Evolutionary conservation across 2,797 vertebrate genomes (phyloP), one percentile per base, ranked within the genome.

Genomic region (Sebastes minor): DNA sequence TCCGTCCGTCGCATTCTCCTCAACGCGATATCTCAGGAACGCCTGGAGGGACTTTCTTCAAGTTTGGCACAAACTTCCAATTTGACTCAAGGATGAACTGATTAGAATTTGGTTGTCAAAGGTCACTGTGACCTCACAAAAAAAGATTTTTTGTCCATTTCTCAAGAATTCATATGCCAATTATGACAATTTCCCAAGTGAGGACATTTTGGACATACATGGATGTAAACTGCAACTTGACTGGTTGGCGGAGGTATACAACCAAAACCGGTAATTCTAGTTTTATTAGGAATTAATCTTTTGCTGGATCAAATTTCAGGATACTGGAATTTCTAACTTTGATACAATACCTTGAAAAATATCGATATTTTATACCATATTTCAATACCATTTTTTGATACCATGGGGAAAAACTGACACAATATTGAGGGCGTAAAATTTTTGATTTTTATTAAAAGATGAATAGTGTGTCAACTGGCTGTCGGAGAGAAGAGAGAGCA

Each of bases 101-200:
- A 22, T 22, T 53, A 11, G 49, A n/a, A n/a, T 53, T 53, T 22
- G 49, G 2, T 53, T 5, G 49, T 53, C 49, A 53, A 49, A 22
- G 49, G 49, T 22, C 49, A 53, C 49, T 22, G 20, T 53, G 49
- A 53, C 49, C 49, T 53, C 49, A 53, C 49, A 53, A 22, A 9
- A 9, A n/a, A 0, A n/a, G 9, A n/a, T n/a, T 11, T 52, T 53
- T 53, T 0, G 49, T 0, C 20, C 20, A 53, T 22, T n/a, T n/a
- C 20, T 22, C 20, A n/a, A 53, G 49, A 53, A 53, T n/a, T 53
- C 9, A 53, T n/a, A 53, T 22, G 49, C 0, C 14, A 53, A 53
- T 53, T 53, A n/a, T 53, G 49, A 22, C 49, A 53, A 53, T 53
- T 53, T 53, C 49, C 0, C 46, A 49, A 53, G 2, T 53, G n/a